Evolutionary conservation across 2,113 vertebrate genomes (phyloP).

Genomic region (Myotis yumanensis): DNA sequence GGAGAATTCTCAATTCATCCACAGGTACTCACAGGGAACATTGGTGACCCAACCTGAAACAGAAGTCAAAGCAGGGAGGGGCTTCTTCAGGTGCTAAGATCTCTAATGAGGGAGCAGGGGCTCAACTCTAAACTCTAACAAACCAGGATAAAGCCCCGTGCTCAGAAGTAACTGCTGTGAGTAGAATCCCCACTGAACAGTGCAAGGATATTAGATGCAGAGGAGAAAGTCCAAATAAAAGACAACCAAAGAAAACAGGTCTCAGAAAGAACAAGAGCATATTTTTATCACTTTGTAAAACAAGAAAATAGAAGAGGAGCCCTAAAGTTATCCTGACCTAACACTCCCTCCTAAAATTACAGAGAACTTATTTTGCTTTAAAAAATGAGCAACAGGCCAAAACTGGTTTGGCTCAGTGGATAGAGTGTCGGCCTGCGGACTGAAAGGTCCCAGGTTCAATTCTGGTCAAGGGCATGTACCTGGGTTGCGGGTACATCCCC

Average conservation of each 20-base stretch:
- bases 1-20: background rate
- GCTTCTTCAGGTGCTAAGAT: background rate
- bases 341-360: background rate
- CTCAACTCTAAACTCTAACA: background rate
- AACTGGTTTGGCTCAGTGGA: too few relatives aligned
- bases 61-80: background rate
- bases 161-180: background rate
- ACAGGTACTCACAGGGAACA: background rate
- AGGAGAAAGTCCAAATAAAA: background rate
- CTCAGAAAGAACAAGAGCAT: background rate
- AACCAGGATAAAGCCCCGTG: background rate
- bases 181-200: background rate
- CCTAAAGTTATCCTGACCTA: background rate
- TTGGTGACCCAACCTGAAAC: background rate
- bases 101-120: background rate
- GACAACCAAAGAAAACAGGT: background rate
- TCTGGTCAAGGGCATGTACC: too few relatives aligned
- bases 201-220: background rate
- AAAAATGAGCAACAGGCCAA: background rate
- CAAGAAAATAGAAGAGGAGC: background rate
- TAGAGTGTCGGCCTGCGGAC: too few relatives aligned
- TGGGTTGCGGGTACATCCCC: too few relatives aligned
- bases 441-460: too few relatives aligned
- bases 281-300: background rate
- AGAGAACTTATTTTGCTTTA: background rate